Percentiles rank a stretch among this genome's conserved stretches.
These are phyloP conservation scores for Synchiropus splendidus DNA, from an alignment of 2,113 vertebrate species.

Conservation along the genomic window DNA sequence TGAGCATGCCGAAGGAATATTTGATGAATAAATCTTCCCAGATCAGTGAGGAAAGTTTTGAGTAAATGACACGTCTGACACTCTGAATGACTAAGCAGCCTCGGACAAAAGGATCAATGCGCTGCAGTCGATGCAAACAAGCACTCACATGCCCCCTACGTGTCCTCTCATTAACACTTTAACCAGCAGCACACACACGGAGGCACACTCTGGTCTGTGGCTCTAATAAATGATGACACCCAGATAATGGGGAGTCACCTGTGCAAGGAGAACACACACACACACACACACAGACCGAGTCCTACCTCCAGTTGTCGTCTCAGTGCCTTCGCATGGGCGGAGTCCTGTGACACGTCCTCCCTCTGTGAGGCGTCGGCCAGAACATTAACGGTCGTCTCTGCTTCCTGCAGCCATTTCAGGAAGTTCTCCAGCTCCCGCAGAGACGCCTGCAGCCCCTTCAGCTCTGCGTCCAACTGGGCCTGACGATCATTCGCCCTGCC, in stretches of 20 bases:
- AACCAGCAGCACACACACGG: constrained; percentile 14
- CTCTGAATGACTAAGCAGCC: too few species aligned
- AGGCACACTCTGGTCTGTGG: not conserved
- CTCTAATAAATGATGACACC: constrained; percentile 41
- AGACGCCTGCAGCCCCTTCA: constrained; percentile 76
- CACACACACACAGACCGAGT: constrained; percentile 9
- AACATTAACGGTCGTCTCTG: constrained; percentile 83
- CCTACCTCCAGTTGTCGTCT: constrained; percentile 81
- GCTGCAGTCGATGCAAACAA: constrained; percentile 20
- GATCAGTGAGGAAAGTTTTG: too few species aligned
- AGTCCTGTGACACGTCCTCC: constrained; percentile 77
- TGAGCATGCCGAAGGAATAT: too few species aligned
- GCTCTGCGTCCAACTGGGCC: constrained; percentile 74
- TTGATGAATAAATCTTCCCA: too few species aligned
- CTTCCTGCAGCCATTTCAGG: constrained; percentile 91
- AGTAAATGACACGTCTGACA: too few species aligned
- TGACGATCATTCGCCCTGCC: constrained; percentile 77
- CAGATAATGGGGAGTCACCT: constrained; percentile 42
- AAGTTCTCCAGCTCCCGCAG: constrained; percentile 84
- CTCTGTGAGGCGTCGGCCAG: constrained; percentile 80
- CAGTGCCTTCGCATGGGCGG: constrained; percentile 66
- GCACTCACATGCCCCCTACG: constrained; percentile 13
- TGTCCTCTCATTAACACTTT: constrained; percentile 18
- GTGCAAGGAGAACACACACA: constrained; percentile 14
- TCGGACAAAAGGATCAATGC: too few species aligned